phyloP scores from a whole-genome alignment of 2,797 vertebrate genomes.

The Acanthornis magna region DNA sequence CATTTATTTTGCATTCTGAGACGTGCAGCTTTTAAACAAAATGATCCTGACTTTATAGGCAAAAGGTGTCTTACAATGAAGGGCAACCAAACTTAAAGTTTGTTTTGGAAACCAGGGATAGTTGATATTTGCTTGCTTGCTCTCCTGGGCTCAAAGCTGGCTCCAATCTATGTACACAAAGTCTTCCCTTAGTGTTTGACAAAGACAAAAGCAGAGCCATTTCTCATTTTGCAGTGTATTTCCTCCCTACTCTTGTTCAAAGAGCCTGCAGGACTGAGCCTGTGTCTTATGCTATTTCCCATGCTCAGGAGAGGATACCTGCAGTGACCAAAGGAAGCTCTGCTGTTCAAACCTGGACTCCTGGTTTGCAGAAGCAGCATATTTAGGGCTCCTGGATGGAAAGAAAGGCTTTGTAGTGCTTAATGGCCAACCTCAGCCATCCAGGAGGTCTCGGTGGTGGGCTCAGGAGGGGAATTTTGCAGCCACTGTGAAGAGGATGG shows the following conservation, averaged over 20 bases:
- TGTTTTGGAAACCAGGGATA: constrained; percentile 7
- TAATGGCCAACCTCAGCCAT: neutral
- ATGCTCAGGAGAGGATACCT: neutral
- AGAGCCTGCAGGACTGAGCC: neutral
- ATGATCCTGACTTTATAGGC: neutral
- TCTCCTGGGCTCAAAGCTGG: neutral
- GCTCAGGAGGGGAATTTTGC: neutral
- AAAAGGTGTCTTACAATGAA: constrained; percentile 1
- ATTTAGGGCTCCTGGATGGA: neutral
- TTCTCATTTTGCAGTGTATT: neutral
- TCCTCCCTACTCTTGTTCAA: neutral
- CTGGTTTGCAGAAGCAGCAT: neutral
- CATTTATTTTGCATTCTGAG: constrained; percentile 60
- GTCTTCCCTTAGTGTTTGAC: neutral
- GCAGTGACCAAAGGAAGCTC: neutral
- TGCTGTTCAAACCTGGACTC: neutral
- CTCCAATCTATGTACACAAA: neutral
- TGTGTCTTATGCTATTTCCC: neutral
- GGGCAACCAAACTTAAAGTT: neutral
- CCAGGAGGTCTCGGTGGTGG: neutral
- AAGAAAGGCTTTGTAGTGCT: neutral
- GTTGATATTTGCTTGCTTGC: neutral
- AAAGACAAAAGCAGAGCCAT: neutral
- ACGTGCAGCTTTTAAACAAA: constrained; percentile 26
- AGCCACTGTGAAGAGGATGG: neutral